Evolutionary conservation across 2,888 invertebrate genomes (phyloP), one percentile per base, ranked within the genome.

Genomic region (Elysia crispata): DNA sequence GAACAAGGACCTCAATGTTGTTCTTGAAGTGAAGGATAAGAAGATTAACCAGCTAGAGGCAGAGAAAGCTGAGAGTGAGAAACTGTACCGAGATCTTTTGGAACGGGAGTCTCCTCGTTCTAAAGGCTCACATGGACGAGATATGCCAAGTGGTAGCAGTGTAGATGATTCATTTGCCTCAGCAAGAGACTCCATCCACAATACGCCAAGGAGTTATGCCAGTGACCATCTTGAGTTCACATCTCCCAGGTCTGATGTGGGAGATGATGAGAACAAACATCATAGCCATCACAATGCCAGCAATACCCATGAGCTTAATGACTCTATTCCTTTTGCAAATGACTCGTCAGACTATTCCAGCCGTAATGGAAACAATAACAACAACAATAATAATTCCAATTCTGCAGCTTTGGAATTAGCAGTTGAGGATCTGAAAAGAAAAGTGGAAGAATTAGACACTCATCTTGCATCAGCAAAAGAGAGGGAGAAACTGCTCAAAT

Each of bases 51-150:
- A 86, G 18, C 80, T 85, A 13, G 85, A 85, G 33, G 82, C 80
- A 25, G 81, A 83, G 77, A 80, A 81, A 54, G 82, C 80, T 33
- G 86, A 85, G 70, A 82, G 81, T 67, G 81, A 82, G 78, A 84
- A 83, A 60, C 75, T 82, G 1, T 76, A 79, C 33, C 76, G 67
- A 66, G 83, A 82, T n/a, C 15, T 83, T 1, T 33, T 80, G 28
- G 83, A 83, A 18, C 78, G 80, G 31, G 84, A 85, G 67, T 80
- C 76, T 18, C 57, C 79, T 57, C 15, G 31, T 0, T 60, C 72
- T 28, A 50, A 54, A 50, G 50, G 31, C 23, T 33, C 41, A 11
- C 25, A 30, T 49, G 54, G n/a, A 6, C 20, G 25, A 54, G 74
- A 64, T n/a, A 8, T 62, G 25, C 13, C 54, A 11, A 75, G 67